phyloP scores from a whole-genome alignment of 2,888 invertebrate species.

The Lycocerus yunnanus region DNA sequence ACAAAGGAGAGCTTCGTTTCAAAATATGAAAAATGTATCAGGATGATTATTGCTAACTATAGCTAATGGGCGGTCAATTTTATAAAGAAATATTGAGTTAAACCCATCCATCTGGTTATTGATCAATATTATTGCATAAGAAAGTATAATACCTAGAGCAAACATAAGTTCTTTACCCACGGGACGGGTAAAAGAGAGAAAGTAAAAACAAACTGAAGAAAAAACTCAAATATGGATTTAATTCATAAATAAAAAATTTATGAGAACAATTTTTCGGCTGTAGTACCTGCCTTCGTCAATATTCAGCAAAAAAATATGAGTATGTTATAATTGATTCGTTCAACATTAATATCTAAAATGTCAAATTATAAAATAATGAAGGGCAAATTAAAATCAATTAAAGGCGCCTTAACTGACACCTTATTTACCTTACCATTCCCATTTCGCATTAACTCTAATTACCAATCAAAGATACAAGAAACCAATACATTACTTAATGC shows the following conservation, averaged over 20 bases:
- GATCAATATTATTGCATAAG: neutral
- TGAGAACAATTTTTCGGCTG: neutral
- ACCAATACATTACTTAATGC: slow-evolving; percentile 2
- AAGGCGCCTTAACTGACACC: neutral
- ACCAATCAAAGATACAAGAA: slow-evolving; percentile 2
- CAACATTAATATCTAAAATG: neutral
- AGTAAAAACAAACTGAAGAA: neutral
- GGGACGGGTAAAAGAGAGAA: neutral
- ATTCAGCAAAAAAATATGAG: neutral
- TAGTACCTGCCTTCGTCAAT: neutral
- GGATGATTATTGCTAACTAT: too few species aligned
- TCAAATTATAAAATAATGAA: neutral
- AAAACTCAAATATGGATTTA: neutral
- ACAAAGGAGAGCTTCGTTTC: neutral
- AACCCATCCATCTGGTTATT: neutral
- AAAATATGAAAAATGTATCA: neutral
- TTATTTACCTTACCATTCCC: neutral
- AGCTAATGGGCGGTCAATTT: too few species aligned
- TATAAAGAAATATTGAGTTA: too few species aligned
- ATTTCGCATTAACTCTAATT: neutral
- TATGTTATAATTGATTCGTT: neutral
- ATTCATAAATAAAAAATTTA: neutral
- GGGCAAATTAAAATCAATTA: neutral
- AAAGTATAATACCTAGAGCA: neutral
- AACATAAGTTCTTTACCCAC: neutral